These are phyloP conservation scores for Lordiphosa fenestrarum DNA, from an alignment of 2,888 invertebrate genomes.

Conservation along the genomic window DNA sequence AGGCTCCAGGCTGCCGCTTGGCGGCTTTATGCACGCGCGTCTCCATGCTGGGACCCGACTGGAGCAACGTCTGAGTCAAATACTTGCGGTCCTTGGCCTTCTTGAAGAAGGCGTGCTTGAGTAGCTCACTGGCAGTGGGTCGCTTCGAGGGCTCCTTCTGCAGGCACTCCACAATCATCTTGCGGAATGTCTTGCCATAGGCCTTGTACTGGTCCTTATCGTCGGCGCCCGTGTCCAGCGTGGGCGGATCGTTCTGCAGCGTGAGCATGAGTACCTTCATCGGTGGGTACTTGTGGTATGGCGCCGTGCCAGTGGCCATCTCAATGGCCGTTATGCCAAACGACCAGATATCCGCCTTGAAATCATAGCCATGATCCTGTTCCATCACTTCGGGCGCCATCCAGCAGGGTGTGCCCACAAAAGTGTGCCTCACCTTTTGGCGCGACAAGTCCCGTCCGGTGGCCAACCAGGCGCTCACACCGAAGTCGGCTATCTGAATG, in stretches of 20 bases:
- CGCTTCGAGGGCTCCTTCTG: conserved; percentile 97
- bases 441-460: conserved; percentile 95
- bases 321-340: conserved; percentile 97
- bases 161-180: conserved; percentile 97
- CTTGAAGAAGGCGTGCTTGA: conserved; percentile 98
- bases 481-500: conserved; percentile 99
- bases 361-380: conserved; percentile 98
- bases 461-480: conserved; percentile 98
- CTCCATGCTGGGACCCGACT: conserved; percentile 93
- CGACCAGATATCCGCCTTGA: conserved; percentile 91
- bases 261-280: conserved; percentile 99
- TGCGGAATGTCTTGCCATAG: conserved; percentile 98
- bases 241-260: conserved; percentile 98
- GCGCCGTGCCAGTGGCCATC: conserved; percentile 98
- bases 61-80: conserved; percentile 90
- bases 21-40: conserved; percentile 92
- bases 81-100: conserved; percentile 97
- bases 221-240: conserved; percentile 95
- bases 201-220: conserved; percentile 99
- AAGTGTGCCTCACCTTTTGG: conserved; percentile 97
- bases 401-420: conserved; percentile 99
- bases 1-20: conserved; percentile 92
- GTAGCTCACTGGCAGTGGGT: conserved; percentile 95
- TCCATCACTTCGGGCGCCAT: conserved; percentile 99
- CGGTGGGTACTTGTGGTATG: conserved; percentile 99